These are phyloP conservation scores for Ceratosolen solmsi DNA, from an alignment of 1,140 invertebrate species.

Conservation along the genomic window DNA sequence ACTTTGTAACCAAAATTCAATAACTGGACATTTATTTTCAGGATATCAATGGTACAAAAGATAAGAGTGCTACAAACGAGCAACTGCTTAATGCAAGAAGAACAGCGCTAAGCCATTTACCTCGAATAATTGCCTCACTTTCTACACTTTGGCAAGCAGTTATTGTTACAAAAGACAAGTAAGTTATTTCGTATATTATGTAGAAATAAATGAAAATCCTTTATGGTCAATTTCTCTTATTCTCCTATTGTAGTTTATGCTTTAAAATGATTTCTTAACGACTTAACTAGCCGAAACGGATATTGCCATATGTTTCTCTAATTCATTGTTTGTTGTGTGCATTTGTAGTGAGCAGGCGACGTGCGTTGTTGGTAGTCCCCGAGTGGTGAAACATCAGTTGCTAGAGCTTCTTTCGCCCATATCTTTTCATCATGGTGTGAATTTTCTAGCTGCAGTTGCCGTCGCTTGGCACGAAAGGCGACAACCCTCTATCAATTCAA, in stretches of 20 bases:
- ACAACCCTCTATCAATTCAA: constrained; percentile 69
- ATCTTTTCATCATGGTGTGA: constrained; percentile 87
- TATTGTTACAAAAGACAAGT: constrained; percentile 73
- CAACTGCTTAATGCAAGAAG: constrained; percentile 79
- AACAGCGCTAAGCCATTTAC: constrained; percentile 85
- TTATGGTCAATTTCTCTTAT: too few species aligned
- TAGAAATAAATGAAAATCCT: too few species aligned
- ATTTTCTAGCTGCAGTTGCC: constrained; percentile 89
- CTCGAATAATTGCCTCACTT: constrained; percentile 86
- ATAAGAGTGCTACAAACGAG: constrained; percentile 67
- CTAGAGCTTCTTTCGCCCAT: constrained; percentile 91
- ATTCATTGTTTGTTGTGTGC: constrained; percentile 42
- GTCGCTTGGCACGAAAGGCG: constrained; percentile 90
- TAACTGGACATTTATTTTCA: constrained; percentile 30
- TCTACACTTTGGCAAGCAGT: constrained; percentile 87
- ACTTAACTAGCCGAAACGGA: too few species aligned
- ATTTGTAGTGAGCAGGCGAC: constrained; percentile 67
- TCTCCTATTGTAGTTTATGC: too few species aligned
- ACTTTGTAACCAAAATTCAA: too few species aligned
- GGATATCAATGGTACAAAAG: constrained; percentile 61
- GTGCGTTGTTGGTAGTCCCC: constrained; percentile 76
- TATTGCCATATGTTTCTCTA: constrained; percentile 48
- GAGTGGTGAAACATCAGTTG: constrained; percentile 84
- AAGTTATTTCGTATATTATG: constrained; percentile 30
- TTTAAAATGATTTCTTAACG: too few species aligned